phyloP scores from a whole-genome alignment of 2,113 vertebrate genomes.

The Caracal caracal region DNA sequence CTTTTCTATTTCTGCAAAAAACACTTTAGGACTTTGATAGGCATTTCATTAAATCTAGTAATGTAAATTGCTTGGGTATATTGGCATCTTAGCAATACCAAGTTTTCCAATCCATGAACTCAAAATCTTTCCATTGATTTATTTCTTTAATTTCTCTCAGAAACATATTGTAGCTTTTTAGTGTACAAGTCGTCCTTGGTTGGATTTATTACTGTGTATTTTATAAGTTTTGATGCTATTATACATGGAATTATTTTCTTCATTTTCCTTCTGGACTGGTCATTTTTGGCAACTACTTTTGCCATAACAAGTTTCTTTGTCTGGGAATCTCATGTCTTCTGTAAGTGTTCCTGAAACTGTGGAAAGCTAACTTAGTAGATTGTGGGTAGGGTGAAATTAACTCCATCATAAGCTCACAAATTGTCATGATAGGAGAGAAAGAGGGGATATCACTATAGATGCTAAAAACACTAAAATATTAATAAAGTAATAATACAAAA shows the following conservation, averaged over 20 bases:
- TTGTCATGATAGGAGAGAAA: background rate
- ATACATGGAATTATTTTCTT: constrained; percentile 15
- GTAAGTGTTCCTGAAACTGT: background rate
- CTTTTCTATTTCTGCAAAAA: background rate
- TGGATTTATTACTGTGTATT: background rate
- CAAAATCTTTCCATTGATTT: background rate
- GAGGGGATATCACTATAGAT: background rate
- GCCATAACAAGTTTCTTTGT: background rate
- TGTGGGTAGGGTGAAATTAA: background rate
- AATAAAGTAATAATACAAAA: background rate
- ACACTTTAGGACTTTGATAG: background rate
- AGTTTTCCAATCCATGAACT: background rate
- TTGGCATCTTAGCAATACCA: background rate
- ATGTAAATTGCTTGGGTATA: background rate
- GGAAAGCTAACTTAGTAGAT: background rate
- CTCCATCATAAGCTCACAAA: background rate
- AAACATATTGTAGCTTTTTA: background rate
- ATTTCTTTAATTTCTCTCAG: background rate
- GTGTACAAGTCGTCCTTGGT: background rate
- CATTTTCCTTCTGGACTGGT: background rate
- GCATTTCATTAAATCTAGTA: background rate
- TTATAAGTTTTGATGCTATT: background rate
- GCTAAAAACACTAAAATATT: background rate
- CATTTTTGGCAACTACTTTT: background rate
- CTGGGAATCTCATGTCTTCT: background rate